phyloP scores from a whole-genome alignment of 2,113 vertebrate genomes.

The Gopherus evgoodei region DNA sequence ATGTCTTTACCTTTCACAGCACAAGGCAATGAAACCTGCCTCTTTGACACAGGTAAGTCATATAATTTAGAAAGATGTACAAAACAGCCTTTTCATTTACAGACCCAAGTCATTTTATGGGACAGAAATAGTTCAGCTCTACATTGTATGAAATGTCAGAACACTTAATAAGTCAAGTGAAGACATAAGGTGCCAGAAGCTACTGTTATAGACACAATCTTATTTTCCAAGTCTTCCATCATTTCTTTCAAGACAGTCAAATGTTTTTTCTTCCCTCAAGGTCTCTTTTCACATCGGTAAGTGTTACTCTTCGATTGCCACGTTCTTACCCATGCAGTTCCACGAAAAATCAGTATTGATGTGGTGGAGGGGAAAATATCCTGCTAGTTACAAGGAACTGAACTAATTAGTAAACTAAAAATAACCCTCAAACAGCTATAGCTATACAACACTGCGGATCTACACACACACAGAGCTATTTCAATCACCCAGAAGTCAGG shows the following conservation, averaged over 20 bases:
- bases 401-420: not conserved
- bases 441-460: not conserved
- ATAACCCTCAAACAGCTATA: not conserved
- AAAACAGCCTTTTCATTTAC: constrained; percentile 13
- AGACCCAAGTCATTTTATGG: not conserved
- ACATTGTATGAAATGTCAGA: not conserved
- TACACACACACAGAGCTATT: not conserved
- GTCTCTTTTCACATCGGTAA: not conserved
- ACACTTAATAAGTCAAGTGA: not conserved
- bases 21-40: not conserved
- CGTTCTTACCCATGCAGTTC: not conserved
- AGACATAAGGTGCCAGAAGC: not conserved
- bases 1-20: not conserved
- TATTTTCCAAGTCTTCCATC: not conserved
- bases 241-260: not conserved
- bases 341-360: not conserved
- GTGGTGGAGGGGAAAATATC: not conserved
- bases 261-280: not conserved
- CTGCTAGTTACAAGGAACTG: not conserved
- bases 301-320: not conserved
- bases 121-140: not conserved
- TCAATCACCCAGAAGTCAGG: not conserved
- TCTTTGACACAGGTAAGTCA: not conserved
- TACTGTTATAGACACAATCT: not conserved
- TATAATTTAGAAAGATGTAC: not conserved